Evolutionary conservation across 2,113 vertebrate genomes (phyloP).

Genomic region (Meles meles): DNA sequence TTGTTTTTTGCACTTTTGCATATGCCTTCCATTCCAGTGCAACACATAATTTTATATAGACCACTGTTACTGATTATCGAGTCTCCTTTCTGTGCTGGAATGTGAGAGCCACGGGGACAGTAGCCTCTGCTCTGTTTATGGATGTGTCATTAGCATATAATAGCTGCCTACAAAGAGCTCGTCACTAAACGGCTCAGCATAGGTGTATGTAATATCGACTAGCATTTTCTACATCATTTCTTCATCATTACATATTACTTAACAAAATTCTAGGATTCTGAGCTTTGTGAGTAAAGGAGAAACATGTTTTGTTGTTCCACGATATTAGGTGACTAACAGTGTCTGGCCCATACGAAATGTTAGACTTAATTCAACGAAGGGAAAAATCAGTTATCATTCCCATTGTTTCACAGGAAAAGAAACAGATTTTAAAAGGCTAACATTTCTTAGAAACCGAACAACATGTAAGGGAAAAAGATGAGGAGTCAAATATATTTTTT

Average conservation of each 20-base stretch:
- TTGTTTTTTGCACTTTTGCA: not conserved
- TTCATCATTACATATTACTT: not conserved
- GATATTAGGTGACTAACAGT: not conserved
- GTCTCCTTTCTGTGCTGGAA: not conserved
- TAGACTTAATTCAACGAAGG: not conserved
- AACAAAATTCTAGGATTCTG: too few species aligned
- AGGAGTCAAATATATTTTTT: not conserved
- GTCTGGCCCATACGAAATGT: not conserved
- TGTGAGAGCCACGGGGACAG: not conserved
- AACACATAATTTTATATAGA: not conserved
- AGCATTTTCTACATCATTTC: too few species aligned
- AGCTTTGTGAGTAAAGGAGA: rapidly evolving
- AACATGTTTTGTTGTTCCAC: not conserved
- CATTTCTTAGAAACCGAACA: not conserved
- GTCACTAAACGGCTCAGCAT: not conserved
- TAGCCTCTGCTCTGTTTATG: not conserved
- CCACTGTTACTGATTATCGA: not conserved
- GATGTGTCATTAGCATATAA: too few species aligned
- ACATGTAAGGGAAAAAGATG: not conserved
- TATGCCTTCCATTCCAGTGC: not conserved
- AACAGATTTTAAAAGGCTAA: not conserved
- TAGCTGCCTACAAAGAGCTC: rapidly evolving
- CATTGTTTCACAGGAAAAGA: not conserved
- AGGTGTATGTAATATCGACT: too few species aligned
- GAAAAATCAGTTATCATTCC: not conserved